Conservation (phyloP, 2,888 invertebrate genomes). For the Agriopis marginaria region DNA sequence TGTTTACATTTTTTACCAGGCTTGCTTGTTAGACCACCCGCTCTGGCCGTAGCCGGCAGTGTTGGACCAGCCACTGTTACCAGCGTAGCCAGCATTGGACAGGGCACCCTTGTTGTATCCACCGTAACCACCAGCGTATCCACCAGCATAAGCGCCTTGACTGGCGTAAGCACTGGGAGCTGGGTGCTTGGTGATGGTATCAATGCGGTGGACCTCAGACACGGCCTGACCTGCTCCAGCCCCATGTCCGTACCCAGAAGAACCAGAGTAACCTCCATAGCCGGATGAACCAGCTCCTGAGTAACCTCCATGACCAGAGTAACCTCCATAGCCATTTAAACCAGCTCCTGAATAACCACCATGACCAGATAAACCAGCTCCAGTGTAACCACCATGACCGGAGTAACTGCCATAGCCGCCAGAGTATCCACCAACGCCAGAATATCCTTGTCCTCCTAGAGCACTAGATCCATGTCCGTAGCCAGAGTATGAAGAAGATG, state of each 20-base stretch:
- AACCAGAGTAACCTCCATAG: slow-evolving; percentile 5
- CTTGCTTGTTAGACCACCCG: slow-evolving; percentile 38
- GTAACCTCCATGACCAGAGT: slow-evolving; percentile 10
- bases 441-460: slow-evolving; percentile 35
- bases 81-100: slow-evolving; percentile 34
- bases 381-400: slow-evolving; percentile 36
- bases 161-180: slow-evolving; percentile 31
- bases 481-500: slow-evolving; percentile 38
- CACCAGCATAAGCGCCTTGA: slow-evolving; percentile 16
- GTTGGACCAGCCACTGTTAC: slow-evolving; percentile 37
- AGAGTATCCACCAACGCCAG: slow-evolving; percentile 24
- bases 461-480: slow-evolving; percentile 36
- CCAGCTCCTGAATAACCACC: slow-evolving; percentile 21
- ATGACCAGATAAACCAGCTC: slow-evolving; percentile 25
- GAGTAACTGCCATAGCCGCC: slow-evolving; percentile 32
- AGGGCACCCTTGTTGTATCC: slow-evolving; percentile 24
- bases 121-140: slow-evolving; percentile 32
- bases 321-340: slow-evolving; percentile 5
- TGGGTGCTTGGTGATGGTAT: slow-evolving; percentile 37
- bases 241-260: slow-evolving; percentile 11
- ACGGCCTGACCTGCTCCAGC: slow-evolving; percentile 49
- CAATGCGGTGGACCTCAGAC: slow-evolving; percentile 49
- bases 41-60: slow-evolving; percentile 25
- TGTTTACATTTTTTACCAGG: slow-evolving; percentile 36
- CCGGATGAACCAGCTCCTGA: slow-evolving; percentile 17